Evolutionary conservation across 2,797 vertebrate species (phyloP).

Genomic region (Tolypeutes matacus): DNA sequence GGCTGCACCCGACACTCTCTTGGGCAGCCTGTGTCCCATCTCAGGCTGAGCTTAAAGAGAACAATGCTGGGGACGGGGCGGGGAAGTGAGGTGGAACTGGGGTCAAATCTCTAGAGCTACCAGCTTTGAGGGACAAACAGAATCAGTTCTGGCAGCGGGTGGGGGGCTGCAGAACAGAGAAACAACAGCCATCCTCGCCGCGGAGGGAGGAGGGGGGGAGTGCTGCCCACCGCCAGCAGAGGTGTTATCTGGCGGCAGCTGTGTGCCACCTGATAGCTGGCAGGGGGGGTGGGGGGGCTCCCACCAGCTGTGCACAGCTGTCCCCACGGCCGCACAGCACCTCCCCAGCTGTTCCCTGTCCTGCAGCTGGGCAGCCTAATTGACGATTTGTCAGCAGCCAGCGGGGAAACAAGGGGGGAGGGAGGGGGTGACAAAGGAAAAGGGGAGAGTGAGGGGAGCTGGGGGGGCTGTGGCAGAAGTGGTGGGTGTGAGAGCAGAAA

Average conservation of each 20-base stretch:
- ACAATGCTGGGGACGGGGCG: not conserved
- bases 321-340: constrained; percentile 75
- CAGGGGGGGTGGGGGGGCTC: constrained; percentile 70
- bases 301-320: constrained; percentile 87
- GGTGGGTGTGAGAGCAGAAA: constrained; percentile 16
- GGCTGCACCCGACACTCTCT: not conserved
- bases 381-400: constrained; percentile 82
- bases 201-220: constrained; percentile 40
- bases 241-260: constrained; percentile 86
- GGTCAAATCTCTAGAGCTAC: not conserved
- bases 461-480: not conserved
- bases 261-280: constrained; percentile 86
- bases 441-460: not conserved
- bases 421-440: not conserved
- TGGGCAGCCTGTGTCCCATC: not conserved
- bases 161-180: constrained; percentile 26
- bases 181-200: not conserved
- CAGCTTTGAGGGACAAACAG: not conserved
- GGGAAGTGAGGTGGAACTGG: not conserved
- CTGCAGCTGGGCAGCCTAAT: constrained; percentile 85
- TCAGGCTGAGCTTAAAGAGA: not conserved
- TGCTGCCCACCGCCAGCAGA: constrained; percentile 80
- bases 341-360: constrained; percentile 85
- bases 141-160: not conserved
- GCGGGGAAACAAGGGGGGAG: constrained; percentile 63